phyloP scores from a whole-genome alignment of 2,797 vertebrate species.

The Chelonia mydas region DNA sequence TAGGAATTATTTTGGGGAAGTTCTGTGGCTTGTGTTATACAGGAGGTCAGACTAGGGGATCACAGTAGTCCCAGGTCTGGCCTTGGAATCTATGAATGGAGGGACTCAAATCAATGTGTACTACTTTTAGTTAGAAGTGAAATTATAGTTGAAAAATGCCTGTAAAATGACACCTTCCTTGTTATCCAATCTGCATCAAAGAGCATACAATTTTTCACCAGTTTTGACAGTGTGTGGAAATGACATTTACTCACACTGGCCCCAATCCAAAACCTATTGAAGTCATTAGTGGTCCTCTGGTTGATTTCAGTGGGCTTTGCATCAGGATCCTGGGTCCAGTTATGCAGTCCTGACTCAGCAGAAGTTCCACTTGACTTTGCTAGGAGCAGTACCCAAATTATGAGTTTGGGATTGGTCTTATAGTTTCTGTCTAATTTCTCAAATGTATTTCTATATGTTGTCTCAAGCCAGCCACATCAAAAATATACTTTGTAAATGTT shows the following conservation, averaged over 20 bases:
- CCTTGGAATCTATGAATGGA: neutral
- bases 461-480: neutral
- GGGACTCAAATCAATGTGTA: fast-evolving
- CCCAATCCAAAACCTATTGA: neutral
- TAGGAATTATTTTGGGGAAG: no score
- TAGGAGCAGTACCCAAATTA: neutral
- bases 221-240: neutral
- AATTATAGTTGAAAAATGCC: neutral
- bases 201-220: neutral
- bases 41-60: no score
- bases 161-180: neutral
- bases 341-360: neutral
- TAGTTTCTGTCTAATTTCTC: no score
- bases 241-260: neutral
- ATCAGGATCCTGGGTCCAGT: neutral
- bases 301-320: neutral
- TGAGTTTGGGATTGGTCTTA: no score
- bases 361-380: neutral
- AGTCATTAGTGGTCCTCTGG: neutral
- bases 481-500: neutral
- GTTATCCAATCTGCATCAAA: neutral
- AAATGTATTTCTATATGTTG: no score
- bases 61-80: no score
- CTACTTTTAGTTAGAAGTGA: neutral
- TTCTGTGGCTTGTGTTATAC: no score